Base-by-base conservation (phyloP, 2,113 vertebrate species). In the Accipiter virgatus region DNA sequence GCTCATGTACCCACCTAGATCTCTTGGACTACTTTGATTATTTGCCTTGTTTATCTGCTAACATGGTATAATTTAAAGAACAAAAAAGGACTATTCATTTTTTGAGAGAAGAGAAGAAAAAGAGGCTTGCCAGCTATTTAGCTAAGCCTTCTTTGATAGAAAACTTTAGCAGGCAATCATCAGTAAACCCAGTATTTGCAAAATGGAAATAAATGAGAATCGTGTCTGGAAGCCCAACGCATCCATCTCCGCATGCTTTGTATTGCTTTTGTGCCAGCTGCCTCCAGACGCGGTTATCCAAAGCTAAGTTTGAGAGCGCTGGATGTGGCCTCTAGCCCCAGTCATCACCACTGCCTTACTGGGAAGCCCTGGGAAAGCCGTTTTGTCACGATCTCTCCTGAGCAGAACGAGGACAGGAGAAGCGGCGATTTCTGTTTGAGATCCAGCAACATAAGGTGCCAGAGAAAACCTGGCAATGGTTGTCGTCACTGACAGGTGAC, bases 181-280 rank as follows among this genome's bases (percentile, higher is more conserved):
- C 66, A 59, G 66, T 4, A 77, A 91, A 80, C 43, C 48, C 79
- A 47, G 58, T 27, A 77, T 93, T 73, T 92, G 82, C 86, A 96
- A 90, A 90, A 88, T 43, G 86, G 93, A 94, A 96, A 90, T 82
- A 87, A 95, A 93, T 67, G 85, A 90, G 78, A 75, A 56, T 48
- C 5, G n/a, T 86, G 89, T 48, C 81, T 56, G 77, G 80, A 45
- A 93, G 90, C 42, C 56, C 82, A 90, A 72, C 9, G 2, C 12
- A 1, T 45, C 84, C 65, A 47, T 63, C 78, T 58, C 78, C 4
- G 2, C 0, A 4, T 17, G 58, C 70, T 84, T 38, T 36, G 55
- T 29, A 9, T 22, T 22, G 67, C 56, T 34, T 32, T 29, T 23
- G 56, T 61, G 47, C 66, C 88, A 29, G 27, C 48, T 55, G 67